These are phyloP conservation scores for Phocides pigmalion DNA, from an alignment of 1,140 invertebrate species.

Conservation along the genomic window DNA sequence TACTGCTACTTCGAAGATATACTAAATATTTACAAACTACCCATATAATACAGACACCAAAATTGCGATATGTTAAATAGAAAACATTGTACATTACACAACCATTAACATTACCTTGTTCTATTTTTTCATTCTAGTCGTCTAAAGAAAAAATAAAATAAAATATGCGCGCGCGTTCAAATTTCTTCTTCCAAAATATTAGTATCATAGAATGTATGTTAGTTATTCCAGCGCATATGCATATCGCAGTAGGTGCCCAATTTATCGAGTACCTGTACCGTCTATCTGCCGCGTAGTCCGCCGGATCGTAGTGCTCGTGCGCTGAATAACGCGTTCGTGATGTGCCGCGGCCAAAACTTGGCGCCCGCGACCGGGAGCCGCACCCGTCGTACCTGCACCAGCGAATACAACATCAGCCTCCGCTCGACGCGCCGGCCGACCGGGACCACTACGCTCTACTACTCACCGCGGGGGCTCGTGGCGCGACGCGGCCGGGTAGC, in stretches of 20 bases:
- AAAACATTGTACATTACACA: not conserved
- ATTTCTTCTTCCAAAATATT: not conserved
- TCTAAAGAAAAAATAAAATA: not conserved
- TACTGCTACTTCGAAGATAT: no score
- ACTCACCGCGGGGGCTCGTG: slow-evolving; percentile 65
- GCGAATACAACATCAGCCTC: slow-evolving; percentile 19
- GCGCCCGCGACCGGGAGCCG: slow-evolving; percentile 64
- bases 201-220: not conserved
- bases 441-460: not conserved
- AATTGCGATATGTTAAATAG: not conserved
- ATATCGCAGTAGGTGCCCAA: slow-evolving; percentile 6
- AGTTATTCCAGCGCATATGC: slow-evolving; percentile 3
- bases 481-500: slow-evolving; percentile 58
- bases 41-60: slow-evolving; percentile 1
- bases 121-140: not conserved
- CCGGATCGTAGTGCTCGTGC: slow-evolving; percentile 73
- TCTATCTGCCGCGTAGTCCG: slow-evolving; percentile 77
- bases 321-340: slow-evolving; percentile 71
- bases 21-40: not conserved
- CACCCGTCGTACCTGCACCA: slow-evolving; percentile 65
- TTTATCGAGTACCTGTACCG: slow-evolving; percentile 70
- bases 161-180: not conserved
- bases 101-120: not conserved
- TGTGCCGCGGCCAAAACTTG: slow-evolving; percentile 67
- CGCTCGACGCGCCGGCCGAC: slow-evolving; percentile 11